phyloP scores from a whole-genome alignment of 2,113 vertebrate genomes.

The Fregata magnificens region DNA sequence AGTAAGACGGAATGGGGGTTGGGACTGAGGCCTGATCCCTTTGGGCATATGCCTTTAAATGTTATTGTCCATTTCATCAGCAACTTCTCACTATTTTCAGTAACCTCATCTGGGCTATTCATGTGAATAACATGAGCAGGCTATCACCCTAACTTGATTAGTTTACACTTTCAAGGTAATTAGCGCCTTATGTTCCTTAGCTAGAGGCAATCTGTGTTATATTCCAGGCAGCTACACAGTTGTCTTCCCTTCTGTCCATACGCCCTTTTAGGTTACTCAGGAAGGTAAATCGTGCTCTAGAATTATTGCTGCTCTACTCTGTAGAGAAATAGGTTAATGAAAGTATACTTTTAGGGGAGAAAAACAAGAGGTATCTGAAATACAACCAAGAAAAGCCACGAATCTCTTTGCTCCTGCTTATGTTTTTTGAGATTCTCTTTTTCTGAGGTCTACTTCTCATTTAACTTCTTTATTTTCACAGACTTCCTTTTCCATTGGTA shows the following conservation, averaged over 20 bases:
- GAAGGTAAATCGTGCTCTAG: not conserved
- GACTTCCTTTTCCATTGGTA: not conserved
- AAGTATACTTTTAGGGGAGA: not conserved
- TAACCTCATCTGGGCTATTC: not conserved
- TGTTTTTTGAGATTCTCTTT: not conserved
- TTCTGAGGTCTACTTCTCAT: not conserved
- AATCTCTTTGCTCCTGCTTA: not conserved
- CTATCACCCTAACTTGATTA: slow-evolving; percentile 29
- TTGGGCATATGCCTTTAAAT: not conserved
- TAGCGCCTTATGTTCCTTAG: slow-evolving; percentile 47
- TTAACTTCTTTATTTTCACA: not conserved
- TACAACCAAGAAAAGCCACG: not conserved
- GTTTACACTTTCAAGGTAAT: slow-evolving; percentile 55
- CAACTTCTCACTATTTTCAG: not conserved
- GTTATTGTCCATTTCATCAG: not conserved
- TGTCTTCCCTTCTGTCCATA: slow-evolving; percentile 46
- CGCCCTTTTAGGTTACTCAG: not conserved
- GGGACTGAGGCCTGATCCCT: not conserved
- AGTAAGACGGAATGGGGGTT: not conserved
- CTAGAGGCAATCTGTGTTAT: slow-evolving; percentile 34
- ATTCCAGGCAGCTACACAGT: not conserved
- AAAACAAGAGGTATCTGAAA: not conserved
- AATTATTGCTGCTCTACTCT: not conserved
- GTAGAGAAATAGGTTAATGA: not conserved
- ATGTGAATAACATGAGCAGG: not conserved